A percentile compares a stretch with the other conserved stretches of the same genome.
Evolutionary conservation across 2,888 invertebrate genomes (phyloP).

Genomic region (Adineta ricciae): DNA sequence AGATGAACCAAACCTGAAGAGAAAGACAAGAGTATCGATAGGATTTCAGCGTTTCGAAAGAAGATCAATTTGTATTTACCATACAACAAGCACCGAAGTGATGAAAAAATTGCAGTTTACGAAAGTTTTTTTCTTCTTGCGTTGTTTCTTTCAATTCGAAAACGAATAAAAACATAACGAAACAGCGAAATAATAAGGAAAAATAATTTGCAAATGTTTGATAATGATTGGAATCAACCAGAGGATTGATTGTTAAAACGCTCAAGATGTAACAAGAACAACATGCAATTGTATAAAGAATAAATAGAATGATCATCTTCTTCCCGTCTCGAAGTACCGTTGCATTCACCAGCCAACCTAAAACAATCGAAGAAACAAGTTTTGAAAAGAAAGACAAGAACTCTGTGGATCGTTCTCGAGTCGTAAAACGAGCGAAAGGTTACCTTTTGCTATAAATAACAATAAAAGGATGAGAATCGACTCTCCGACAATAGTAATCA

Average conservation of each 20-base stretch:
- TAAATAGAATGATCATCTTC: not conserved
- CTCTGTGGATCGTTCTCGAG: too few species aligned
- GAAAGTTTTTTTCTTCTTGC: constrained; percentile 62
- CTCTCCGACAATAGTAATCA: constrained; percentile 78
- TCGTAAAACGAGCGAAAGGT: too few species aligned
- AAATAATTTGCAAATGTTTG: constrained; percentile 96
- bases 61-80: too few species aligned
- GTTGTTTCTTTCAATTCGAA: constrained; percentile 52
- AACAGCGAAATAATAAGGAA: constrained; percentile 70
- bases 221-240: constrained; percentile 90
- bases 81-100: constrained; percentile 93
- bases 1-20: constrained; percentile 89
- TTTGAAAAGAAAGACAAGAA: not conserved
- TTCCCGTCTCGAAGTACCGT: not conserved
- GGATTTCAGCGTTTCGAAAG: too few species aligned
- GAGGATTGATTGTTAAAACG: constrained; percentile 10
- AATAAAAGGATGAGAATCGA: constrained; percentile 84
- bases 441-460: constrained; percentile 82
- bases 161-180: constrained; percentile 80
- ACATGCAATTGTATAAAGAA: not conserved
- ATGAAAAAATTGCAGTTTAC: constrained; percentile 78
- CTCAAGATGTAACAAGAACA: constrained; percentile 13
- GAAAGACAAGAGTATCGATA: too few species aligned
- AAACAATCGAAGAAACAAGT: not conserved
- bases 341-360: not conserved